A percentile compares a stretch with the other conserved stretches of the same genome.
Evolutionary conservation across 2,888 invertebrate genomes (phyloP).

Genomic region (Prenolepis imparis): DNA sequence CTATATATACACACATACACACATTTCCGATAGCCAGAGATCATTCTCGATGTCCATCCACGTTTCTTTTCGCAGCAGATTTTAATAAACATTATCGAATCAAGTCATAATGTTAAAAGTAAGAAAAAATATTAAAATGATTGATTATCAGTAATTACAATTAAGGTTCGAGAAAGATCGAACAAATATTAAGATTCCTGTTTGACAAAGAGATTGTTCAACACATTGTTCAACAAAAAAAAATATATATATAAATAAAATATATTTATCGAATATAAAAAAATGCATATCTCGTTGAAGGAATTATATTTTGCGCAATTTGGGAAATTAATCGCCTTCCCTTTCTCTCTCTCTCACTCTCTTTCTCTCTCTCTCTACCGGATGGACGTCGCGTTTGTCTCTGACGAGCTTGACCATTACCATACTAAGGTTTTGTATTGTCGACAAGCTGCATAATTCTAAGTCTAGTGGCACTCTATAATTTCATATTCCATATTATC

Average conservation of each 20-base stretch:
- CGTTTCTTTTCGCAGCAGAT: not conserved
- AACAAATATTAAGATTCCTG: not conserved
- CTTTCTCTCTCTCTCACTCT: not conserved
- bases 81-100: not conserved
- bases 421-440: slow-evolving; percentile 66
- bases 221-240: slow-evolving; percentile 3
- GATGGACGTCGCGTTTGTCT: slow-evolving; percentile 54
- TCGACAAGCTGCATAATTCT: slow-evolving; percentile 60
- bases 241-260: slow-evolving; percentile 32
- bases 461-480: slow-evolving; percentile 67
- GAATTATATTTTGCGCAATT: slow-evolving; percentile 33
- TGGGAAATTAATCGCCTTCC: not conserved
- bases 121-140: not conserved
- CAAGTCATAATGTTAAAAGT: not conserved
- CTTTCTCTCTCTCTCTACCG: not conserved
- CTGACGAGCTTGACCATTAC: slow-evolving; percentile 65
- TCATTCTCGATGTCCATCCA: slow-evolving; percentile 53
- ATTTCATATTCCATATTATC: slow-evolving; percentile 70
- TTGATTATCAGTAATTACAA: slow-evolving; percentile 3
- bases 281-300: slow-evolving; percentile 34
- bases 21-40: slow-evolving; percentile 59
- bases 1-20: slow-evolving; percentile 3
- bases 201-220: not conserved
- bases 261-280: slow-evolving; percentile 29
- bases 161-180: not conserved